These are phyloP conservation scores for Linnaemya vulpina DNA, from an alignment of 2,888 invertebrate genomes.

Conservation along the genomic window DNA sequence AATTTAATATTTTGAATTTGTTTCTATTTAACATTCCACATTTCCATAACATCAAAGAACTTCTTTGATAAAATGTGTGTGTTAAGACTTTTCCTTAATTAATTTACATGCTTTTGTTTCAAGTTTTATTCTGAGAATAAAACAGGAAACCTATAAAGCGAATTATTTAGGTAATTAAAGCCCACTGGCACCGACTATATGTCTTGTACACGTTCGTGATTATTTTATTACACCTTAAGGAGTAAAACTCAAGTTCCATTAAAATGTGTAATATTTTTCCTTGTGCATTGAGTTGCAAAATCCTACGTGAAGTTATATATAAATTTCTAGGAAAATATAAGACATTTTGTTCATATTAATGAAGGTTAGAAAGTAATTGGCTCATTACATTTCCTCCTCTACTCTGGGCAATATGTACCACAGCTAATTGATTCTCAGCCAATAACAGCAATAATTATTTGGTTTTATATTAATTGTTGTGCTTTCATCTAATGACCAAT, in stretches of 20 bases:
- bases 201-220: background rate
- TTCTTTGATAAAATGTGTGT: no score
- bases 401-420: background rate
- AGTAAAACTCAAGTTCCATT: background rate
- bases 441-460: background rate
- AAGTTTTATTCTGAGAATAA: no score
- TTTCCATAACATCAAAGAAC: no score
- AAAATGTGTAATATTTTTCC: background rate
- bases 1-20: background rate
- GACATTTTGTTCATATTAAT: background rate
- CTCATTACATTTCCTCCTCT: background rate
- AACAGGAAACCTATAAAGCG: no score
- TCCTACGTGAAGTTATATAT: background rate
- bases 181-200: background rate
- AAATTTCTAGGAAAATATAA: background rate
- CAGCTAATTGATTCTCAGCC: background rate
- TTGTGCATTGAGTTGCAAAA: background rate
- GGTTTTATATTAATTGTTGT: slow-evolving; percentile 6
- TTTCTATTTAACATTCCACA: no score
- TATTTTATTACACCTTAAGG: background rate
- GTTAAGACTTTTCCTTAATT: no score
- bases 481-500: background rate
- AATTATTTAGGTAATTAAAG: background rate
- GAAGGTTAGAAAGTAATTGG: background rate
- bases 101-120: no score